Conservation (phyloP, 2,113 vertebrate species). For the Hyperoodon ampullatus region DNA sequence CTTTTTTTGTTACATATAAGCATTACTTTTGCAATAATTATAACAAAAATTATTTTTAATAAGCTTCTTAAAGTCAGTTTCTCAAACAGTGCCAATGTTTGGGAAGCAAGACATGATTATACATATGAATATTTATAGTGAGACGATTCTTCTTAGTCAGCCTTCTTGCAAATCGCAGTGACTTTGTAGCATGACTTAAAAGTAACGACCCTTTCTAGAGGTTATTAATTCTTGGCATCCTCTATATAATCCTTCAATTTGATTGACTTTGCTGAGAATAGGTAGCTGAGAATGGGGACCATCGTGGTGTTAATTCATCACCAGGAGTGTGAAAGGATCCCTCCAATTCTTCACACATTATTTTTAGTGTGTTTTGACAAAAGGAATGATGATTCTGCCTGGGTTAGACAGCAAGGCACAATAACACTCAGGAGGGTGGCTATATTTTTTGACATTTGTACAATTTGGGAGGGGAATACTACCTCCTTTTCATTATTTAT, state of each 20-base stretch:
- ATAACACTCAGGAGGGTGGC: conserved; percentile 76
- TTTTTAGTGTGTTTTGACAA: conserved; percentile 78
- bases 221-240: conserved; percentile 50
- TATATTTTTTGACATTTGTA: conserved; percentile 81
- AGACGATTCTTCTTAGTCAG: neutral
- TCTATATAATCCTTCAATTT: conserved; percentile 48
- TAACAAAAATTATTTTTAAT: neutral
- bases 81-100: neutral
- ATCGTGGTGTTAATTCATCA: conserved; percentile 62
- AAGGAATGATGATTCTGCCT: conserved; percentile 60
- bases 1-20: neutral
- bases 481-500: conserved; percentile 74
- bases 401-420: conserved; percentile 78
- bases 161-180: neutral
- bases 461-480: conserved; percentile 66
- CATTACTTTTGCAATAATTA: neutral
- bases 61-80: neutral
- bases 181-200: conserved; percentile 1
- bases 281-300: neutral
- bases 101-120: conserved; percentile 20
- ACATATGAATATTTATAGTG: neutral
- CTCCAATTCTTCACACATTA: conserved; percentile 71
- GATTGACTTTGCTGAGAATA: conserved; percentile 56
- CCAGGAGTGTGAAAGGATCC: conserved; percentile 43
- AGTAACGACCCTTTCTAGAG: conserved; percentile 17